Evolutionary conservation across 2,888 invertebrate genomes (phyloP), one percentile per base, ranked within the genome.

Genomic region (Acleris emargana): DNA sequence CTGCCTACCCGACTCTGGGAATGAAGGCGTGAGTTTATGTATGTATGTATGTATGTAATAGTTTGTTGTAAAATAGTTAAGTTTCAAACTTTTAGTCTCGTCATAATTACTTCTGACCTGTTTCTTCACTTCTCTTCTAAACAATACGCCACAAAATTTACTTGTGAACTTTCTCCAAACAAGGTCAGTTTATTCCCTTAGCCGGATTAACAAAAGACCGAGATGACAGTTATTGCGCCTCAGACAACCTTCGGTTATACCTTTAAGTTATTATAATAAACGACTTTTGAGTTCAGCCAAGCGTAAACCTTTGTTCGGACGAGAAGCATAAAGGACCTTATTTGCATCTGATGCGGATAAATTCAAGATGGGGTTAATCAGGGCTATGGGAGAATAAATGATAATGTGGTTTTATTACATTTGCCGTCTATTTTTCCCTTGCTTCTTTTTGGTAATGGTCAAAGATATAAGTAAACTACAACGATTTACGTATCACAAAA

Each of bases 181-280:
- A 43, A 51, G 59, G 32, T 43, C 60, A 52, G 52, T 52, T 60
- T 17, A 60, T 22, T 55, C 55, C 50, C 43, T 50, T 54, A 59
- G 59, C 53, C 50, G 51, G 60, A 64, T 64, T 64, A 64, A 60
- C 64, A 66, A 60, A 60, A 45, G 64, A 42, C 59, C 32, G 51
- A 17, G 59, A 55, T 57, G 64, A 66, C 64, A 66, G 60, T 60
- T 66, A 66, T 66, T 66, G 60, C 64, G 42, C 13, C 20, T 45
- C 45, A 13, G 42, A 47, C 52, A 53, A 58, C 32, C 47, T 58
- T 58, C 49, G 58, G 58, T 49, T 47, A 18, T 58, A 52, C 53
- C 64, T 49, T n/a, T 25, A 16, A 42, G 43, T 60, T 60, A 64
- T 51, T 60, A 55, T 59, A 60, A 59, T 60, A 57, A 66, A 66